These are phyloP conservation scores for Oxygymnocypris stewartii DNA, from an alignment of 2,113 vertebrate genomes.

Conservation along the genomic window DNA sequence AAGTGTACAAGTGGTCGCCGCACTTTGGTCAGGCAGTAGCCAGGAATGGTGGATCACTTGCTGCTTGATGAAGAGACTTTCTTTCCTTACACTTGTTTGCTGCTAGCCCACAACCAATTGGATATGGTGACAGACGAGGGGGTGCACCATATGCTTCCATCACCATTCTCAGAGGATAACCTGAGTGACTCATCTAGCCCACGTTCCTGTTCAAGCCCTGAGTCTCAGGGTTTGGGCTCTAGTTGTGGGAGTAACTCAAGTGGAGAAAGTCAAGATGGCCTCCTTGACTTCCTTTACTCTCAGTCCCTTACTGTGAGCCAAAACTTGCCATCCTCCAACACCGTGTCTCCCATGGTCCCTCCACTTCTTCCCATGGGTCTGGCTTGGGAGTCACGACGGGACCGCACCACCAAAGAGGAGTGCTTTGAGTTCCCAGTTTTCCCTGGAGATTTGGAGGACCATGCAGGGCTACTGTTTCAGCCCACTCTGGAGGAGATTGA, in stretches of 20 bases:
- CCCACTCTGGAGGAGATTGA: constrained; percentile 98
- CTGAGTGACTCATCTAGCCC: constrained; percentile 89
- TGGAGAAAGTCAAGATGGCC: constrained; percentile 84
- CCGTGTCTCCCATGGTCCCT: constrained; percentile 59
- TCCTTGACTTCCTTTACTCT: constrained; percentile 91
- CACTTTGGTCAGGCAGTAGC: constrained; percentile 49
- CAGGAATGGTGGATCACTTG: constrained; percentile 98
- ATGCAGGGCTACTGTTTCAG: constrained; percentile 86
- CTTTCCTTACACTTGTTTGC: constrained; percentile 75
- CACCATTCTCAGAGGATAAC: constrained; percentile 90
- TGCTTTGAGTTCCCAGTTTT: constrained; percentile 87
- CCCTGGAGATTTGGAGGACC: constrained; percentile 81
- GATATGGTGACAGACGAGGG: constrained; percentile 83
- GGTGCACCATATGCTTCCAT: constrained; percentile 83
- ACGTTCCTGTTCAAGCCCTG: constrained; percentile 70
- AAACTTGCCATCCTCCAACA: constrained; percentile 64
- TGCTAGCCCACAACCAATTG: constrained; percentile 69
- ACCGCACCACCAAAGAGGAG: constrained; percentile 82
- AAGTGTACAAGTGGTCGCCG: neutral
- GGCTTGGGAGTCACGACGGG: constrained; percentile 83
- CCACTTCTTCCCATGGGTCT: constrained; percentile 70
- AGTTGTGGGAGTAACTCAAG: constrained; percentile 74
- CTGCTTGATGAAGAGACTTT: constrained; percentile 87
- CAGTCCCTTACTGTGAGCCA: constrained; percentile 79
- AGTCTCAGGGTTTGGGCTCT: constrained; percentile 63